Base-by-base conservation (phyloP, 2,888 invertebrate genomes). In the Drosophila mayaguana region DNA sequence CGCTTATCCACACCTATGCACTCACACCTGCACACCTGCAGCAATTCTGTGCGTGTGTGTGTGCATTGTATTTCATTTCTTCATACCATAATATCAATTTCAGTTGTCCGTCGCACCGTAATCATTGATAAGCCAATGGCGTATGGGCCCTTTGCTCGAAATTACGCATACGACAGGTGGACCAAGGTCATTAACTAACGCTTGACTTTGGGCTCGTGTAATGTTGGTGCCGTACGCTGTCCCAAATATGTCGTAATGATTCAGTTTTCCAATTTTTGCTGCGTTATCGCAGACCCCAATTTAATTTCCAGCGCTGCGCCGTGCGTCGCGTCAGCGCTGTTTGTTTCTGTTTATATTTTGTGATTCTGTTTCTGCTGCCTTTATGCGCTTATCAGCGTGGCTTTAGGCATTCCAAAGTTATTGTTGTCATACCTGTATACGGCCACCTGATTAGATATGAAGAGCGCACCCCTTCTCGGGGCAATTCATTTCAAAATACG, bases 181-280 rank as follows among this genome's bases (percentile, higher is more conserved):
- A 86, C 87, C 91, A 89, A 90, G 91, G 88, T 89, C 88, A 90
- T 79, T 90, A 85, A 67, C 88, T 75, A 71, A 60, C 75, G 56
- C 78, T 73, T 79, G 86, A 82, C 82, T 84, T 81, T 82, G 66
- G 34, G 34, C 14, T 8, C 20, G 40, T 48, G 51, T 54, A 63
- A 53, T 57, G 32, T 34, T n/a, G 51, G n/a, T 54, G 56, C 48
- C 63, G 32, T 55, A n/a, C 46, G 59, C 56, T 50, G 34, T 14
- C 56, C 53, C 56, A 72, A 56, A 63, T 62, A 80, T 86, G 76
- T 86, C 74, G 79, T 54, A 83, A 86, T 90, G 90, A 86, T 76
- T 90, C 87, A 85, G 60, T 83, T 71, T 68, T 70, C 50, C 80
- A 75, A 71, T 87, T 64, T 57, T 38, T 42, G 34, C 40, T 32